These are phyloP conservation scores for Mandrillus leucophaeus DNA, from an alignment of 2,113 vertebrate genomes.

Conservation along the genomic window DNA sequence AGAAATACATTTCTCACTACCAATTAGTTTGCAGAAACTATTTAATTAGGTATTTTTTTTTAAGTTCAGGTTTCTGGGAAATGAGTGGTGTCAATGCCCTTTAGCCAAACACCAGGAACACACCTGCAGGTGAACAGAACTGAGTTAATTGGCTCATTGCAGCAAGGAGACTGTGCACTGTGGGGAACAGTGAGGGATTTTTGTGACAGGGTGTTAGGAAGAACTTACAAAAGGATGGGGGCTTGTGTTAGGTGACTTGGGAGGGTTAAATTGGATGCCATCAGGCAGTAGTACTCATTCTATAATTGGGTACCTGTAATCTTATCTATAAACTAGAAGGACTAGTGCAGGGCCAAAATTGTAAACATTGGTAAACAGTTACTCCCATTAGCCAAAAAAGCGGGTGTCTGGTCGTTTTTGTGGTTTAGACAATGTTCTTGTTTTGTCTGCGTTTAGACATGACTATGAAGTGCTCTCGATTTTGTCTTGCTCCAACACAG, in stretches of 20 bases:
- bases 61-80: neutral
- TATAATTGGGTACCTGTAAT: neutral
- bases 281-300: neutral
- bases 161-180: fast-evolving
- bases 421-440: neutral
- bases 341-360: neutral
- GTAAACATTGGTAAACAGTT: too few relatives aligned
- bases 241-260: neutral
- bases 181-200: neutral
- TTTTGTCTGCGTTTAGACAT: neutral
- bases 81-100: neutral
- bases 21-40: neutral
- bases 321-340: neutral
- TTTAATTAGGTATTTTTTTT: neutral
- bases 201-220: neutral
- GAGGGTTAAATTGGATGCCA: neutral
- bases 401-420: neutral
- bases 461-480: neutral
- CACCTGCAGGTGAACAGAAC: neutral
- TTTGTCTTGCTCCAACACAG: too few relatives aligned
- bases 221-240: fast-evolving
- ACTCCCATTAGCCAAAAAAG: too few relatives aligned
- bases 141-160: too few relatives aligned
- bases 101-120: neutral
- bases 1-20: neutral